A percentile compares a stretch with the other conserved stretches of the same genome.
phyloP scores from a whole-genome alignment of 2,888 invertebrate genomes.

The Portevinia maculata region DNA sequence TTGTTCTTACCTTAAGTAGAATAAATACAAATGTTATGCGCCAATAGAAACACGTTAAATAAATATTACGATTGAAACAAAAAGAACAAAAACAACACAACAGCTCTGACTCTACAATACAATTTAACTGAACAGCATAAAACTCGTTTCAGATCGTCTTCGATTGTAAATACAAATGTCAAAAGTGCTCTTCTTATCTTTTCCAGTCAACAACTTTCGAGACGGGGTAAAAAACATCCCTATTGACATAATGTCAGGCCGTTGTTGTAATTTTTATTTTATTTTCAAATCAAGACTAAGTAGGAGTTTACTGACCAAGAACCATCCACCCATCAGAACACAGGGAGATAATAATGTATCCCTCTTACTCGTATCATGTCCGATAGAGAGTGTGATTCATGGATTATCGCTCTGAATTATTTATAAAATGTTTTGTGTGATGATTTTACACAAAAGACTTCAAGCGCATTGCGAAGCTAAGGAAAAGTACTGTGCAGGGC shows the following conservation, averaged over 20 bases:
- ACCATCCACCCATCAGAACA: no score
- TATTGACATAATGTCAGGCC: constrained; percentile 5
- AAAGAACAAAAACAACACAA: no score
- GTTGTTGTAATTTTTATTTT: constrained; percentile 7
- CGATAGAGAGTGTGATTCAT: constrained; percentile 58
- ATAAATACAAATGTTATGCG: constrained; percentile 14
- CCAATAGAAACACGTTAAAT: background rate
- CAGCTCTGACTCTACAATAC: no score
- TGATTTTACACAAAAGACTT: constrained; percentile 12
- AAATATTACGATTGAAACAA: no score
- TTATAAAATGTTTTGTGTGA: constrained; percentile 41
- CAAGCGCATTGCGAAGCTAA: constrained; percentile 9
- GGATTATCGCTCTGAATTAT: constrained; percentile 60
- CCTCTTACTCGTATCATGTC: constrained; percentile 26
- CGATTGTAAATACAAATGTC: constrained; percentile 9
- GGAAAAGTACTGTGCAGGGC: constrained; percentile 52
- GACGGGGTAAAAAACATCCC: background rate
- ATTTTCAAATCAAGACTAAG: background rate
- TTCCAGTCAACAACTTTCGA: constrained; percentile 19
- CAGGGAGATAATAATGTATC: constrained; percentile 40
- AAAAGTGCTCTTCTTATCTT: constrained; percentile 22
- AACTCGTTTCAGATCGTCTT: no score
- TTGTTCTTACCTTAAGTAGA: background rate
- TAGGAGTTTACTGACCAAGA: constrained; percentile 14
- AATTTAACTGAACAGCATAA: no score